Evolutionary conservation across 2,113 vertebrate species (phyloP), one percentile per base, ranked within the genome.

Genomic region (Perca schrenkii): DNA sequence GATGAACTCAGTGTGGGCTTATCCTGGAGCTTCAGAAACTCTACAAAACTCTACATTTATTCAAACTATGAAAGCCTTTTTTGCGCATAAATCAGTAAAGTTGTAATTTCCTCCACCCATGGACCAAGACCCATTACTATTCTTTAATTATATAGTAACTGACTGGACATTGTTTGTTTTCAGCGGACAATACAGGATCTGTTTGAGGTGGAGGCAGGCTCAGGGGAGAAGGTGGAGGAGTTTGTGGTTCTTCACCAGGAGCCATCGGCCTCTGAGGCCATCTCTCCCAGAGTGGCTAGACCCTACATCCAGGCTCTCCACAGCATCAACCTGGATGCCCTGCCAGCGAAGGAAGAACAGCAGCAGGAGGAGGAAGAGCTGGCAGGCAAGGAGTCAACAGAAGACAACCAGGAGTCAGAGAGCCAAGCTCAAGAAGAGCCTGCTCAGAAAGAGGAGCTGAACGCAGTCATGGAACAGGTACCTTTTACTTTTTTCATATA

Each of bases 111-210:
- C 58, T 54, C 25, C 56, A 70, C 15, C 14, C 6, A 7, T 31
- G 13, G 3, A 62, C 52, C 2, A 49, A 72, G 16, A 65, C 17
- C 7, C 4, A 5, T 13, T 16, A 63, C 50, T 68, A 0, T 17
- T 10, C 53, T 58, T 74, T 31, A 16, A 58, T 52, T 71, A 62
- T 78, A 16, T 17, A 53, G 0, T 47, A 57, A 68, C 49, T 56
- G 17, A 40, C 11, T 7, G 60, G 7, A 43, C 69, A 0, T 75
- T 79, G 2, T 82, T 19, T 76, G 6, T 68, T 31, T 87, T 19
- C 74, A 98, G 97, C 96, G 97, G 92, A 98, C 97, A 0, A 98
- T 98, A 91, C 97, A 97, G 89, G 97, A 98, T 87, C 94, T 98
- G 58, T 98, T 98, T 94, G 97, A 98, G 89, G 97, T 98, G 79